Evolutionary conservation across 2,797 vertebrate genomes (phyloP).

Genomic region (Silurus lanzhouensis): DNA sequence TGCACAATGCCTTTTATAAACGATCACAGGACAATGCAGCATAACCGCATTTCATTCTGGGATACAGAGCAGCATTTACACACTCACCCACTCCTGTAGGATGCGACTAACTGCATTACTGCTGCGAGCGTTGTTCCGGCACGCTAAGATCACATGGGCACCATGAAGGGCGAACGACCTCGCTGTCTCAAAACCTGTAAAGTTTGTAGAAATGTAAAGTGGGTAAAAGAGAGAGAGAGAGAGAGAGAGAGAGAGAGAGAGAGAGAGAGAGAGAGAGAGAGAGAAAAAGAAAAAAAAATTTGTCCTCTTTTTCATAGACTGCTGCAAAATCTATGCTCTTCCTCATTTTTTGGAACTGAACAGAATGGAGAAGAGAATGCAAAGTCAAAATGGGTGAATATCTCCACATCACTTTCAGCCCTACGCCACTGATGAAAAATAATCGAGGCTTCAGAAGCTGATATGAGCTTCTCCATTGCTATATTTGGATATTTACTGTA

Average conservation of each 20-base stretch:
- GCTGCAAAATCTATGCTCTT: not conserved
- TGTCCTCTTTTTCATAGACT: conserved; percentile 45
- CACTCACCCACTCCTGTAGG: conserved; percentile 91
- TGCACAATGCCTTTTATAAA: not conserved
- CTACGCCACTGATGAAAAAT: conserved; percentile 72
- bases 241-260: not conserved
- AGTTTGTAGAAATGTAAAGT: not conserved
- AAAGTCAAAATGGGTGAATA: conserved; percentile 54
- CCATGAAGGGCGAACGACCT: conserved; percentile 94
- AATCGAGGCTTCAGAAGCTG: conserved; percentile 73
- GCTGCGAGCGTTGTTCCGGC: conserved; percentile 82
- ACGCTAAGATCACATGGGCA: conserved; percentile 90
- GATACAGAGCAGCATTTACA: not conserved
- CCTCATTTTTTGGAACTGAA: not conserved
- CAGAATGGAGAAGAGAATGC: not conserved
- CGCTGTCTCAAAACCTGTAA: conserved; percentile 91
- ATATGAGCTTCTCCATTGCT: conserved; percentile 61
- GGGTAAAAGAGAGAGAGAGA: not conserved
- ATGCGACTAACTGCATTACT: conserved; percentile 81
- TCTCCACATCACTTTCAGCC: conserved; percentile 51
- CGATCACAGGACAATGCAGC: not conserved
- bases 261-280: not conserved
- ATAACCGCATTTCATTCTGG: not conserved
- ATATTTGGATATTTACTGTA: conserved; percentile 56
- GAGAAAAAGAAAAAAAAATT: conserved; percentile 21